Percentiles rank a stretch among this genome's conserved stretches.
These are phyloP conservation scores for Cynoglossus semilaevis DNA, from an alignment of 2,113 vertebrate species.

Conservation along the genomic window DNA sequence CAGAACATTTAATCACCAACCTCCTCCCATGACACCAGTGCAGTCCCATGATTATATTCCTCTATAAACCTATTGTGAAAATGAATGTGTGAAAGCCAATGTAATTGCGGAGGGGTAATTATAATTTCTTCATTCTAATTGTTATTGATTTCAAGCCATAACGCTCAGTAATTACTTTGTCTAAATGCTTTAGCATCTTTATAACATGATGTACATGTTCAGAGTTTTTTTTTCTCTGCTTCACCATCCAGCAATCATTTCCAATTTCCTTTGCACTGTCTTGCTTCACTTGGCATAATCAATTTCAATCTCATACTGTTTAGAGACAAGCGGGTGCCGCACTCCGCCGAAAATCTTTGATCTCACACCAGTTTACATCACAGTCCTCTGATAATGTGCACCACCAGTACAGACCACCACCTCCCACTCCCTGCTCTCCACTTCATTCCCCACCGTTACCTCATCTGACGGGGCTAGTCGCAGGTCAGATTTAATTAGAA, in stretches of 20 bases:
- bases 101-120: too few relatives aligned
- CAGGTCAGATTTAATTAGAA: slow-evolving; percentile 46
- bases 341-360: slow-evolving; percentile 51
- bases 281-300: slow-evolving; percentile 67
- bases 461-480: slow-evolving; percentile 26
- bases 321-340: slow-evolving; percentile 55
- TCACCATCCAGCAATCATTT: slow-evolving; percentile 55
- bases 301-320: slow-evolving; percentile 66
- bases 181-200: too few relatives aligned
- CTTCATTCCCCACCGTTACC: slow-evolving; percentile 32
- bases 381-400: slow-evolving; percentile 33
- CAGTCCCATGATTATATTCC: too few relatives aligned
- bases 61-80: too few relatives aligned
- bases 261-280: slow-evolving; percentile 65
- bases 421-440: slow-evolving; percentile 12
- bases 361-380: slow-evolving; percentile 36
- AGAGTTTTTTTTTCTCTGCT: slow-evolving; percentile 31
- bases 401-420: slow-evolving; percentile 29
- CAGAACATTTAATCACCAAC: too few relatives aligned
- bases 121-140: too few relatives aligned
- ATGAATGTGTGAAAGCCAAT: too few relatives aligned
- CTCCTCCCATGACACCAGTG: too few relatives aligned
- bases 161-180: too few relatives aligned
- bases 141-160: too few relatives aligned
- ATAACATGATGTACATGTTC: background rate